Conservation (phyloP, 2,888 invertebrate genomes). For the Lochmaea crataegi region DNA sequence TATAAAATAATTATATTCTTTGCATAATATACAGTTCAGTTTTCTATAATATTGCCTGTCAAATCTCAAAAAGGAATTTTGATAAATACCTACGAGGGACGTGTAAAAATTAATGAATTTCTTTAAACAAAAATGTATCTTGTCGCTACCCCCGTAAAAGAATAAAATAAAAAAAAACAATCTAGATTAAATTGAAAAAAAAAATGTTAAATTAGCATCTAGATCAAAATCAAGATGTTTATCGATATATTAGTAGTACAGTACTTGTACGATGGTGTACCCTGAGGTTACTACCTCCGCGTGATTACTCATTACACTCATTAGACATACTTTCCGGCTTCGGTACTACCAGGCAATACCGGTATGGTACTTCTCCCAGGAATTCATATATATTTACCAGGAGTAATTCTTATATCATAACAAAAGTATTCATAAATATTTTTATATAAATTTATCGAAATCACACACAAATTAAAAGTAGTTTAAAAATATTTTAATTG, state of each 20-base stretch:
- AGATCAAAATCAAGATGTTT: constrained; percentile 30
- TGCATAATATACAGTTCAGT: no score
- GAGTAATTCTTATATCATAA: constrained; percentile 11
- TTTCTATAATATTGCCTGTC: no score
- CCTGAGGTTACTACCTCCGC: constrained; percentile 42
- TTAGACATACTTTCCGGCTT: constrained; percentile 40
- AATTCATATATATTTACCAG: constrained; percentile 30
- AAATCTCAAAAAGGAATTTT: no score
- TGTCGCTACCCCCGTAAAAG: background rate
- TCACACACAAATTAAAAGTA: no score
- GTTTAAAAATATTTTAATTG: no score
- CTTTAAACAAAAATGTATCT: no score
- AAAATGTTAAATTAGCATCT: constrained; percentile 19
- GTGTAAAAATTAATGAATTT: background rate
- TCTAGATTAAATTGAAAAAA: constrained; percentile 7
- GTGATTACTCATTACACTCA: constrained; percentile 50
- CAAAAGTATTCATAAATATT: no score
- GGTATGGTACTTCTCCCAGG: constrained; percentile 35
- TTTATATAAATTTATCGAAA: no score
- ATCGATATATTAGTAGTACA: constrained; percentile 34
- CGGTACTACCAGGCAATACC: constrained; percentile 39
- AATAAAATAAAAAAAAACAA: constrained; percentile 9
- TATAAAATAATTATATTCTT: no score
- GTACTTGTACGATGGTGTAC: constrained; percentile 17
- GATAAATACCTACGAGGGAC: background rate